Evolutionary conservation across 2,888 invertebrate species (phyloP).

Genomic region (Laspeyria flexula): DNA sequence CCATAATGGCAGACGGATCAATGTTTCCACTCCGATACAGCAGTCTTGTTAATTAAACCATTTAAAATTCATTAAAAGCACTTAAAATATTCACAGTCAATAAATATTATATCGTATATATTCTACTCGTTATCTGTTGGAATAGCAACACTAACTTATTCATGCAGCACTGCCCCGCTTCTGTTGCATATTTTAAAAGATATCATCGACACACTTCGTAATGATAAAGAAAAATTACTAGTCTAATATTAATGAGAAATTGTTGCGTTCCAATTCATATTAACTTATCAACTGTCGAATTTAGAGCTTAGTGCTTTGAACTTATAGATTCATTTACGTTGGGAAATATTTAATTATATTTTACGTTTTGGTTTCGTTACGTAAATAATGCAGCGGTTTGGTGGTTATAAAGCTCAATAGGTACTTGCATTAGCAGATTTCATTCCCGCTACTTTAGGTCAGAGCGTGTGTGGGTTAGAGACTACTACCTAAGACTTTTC

Average conservation of each 20-base stretch:
- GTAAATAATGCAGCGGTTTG: no score
- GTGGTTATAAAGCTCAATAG: no score
- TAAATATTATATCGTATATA: conserved; percentile 42
- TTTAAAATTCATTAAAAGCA: conserved; percentile 29
- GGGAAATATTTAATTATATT: no score
- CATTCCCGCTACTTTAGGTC: no score
- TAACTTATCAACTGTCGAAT: no score
- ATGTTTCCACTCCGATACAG: background rate
- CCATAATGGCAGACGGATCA: background rate
- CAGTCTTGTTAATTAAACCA: conserved; percentile 13
- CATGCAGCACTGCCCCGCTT: conserved; percentile 64
- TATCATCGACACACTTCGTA: conserved; percentile 31
- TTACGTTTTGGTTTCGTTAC: no score
- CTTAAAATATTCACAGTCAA: conserved; percentile 38
- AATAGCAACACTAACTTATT: conserved; percentile 57
- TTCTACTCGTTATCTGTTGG: conserved; percentile 38
- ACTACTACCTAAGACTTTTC: no score
- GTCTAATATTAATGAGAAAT: conserved; percentile 12
- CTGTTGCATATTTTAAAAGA: conserved; percentile 50
- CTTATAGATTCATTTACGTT: no score
- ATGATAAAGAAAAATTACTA: conserved; percentile 35
- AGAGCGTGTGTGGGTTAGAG: no score
- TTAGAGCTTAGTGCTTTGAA: no score
- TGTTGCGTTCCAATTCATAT: background rate
- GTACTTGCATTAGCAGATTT: no score